Conservation (phyloP, 2,113 vertebrate genomes). For the Irena cyanogastra region DNA sequence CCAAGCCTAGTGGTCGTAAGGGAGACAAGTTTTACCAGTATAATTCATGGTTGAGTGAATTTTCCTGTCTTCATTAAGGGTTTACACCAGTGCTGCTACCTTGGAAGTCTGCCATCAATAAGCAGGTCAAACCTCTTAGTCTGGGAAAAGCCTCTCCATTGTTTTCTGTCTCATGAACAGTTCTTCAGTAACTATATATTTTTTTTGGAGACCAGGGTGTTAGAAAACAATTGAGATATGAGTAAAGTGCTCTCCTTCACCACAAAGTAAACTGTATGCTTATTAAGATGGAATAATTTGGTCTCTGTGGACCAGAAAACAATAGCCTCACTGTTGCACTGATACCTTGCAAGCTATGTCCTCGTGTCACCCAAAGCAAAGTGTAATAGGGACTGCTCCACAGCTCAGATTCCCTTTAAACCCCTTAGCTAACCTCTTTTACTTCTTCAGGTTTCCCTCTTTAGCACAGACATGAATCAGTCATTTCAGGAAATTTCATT, state of each 20-base stretch:
- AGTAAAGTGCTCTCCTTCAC: slow-evolving; percentile 9
- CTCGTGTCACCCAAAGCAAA: background rate
- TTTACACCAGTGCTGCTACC: slow-evolving; percentile 22
- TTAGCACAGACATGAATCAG: background rate
- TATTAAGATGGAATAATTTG: background rate
- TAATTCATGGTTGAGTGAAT: background rate
- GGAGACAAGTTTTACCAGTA: background rate
- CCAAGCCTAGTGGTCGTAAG: background rate
- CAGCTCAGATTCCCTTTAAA: background rate
- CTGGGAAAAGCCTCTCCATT: slow-evolving; percentile 45
- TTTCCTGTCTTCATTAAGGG: slow-evolving; percentile 5
- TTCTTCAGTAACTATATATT: background rate
- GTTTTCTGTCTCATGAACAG: slow-evolving; percentile 25
- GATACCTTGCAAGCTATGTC: slow-evolving; percentile 10
- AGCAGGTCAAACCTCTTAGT: slow-evolving; percentile 52
- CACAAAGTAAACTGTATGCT: background rate
- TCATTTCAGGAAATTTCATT: background rate
- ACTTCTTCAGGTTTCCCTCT: background rate
- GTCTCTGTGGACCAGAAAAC: background rate
- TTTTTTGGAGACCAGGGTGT: slow-evolving; percentile 40
- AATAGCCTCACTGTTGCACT: slow-evolving; percentile 26
- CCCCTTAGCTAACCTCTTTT: background rate
- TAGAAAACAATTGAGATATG: slow-evolving; percentile 9
- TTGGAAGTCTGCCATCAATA: slow-evolving; percentile 42
- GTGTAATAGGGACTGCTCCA: background rate